Conservation (phyloP, 2,113 vertebrate genomes). For the Ariopsis seemanni region DNA sequence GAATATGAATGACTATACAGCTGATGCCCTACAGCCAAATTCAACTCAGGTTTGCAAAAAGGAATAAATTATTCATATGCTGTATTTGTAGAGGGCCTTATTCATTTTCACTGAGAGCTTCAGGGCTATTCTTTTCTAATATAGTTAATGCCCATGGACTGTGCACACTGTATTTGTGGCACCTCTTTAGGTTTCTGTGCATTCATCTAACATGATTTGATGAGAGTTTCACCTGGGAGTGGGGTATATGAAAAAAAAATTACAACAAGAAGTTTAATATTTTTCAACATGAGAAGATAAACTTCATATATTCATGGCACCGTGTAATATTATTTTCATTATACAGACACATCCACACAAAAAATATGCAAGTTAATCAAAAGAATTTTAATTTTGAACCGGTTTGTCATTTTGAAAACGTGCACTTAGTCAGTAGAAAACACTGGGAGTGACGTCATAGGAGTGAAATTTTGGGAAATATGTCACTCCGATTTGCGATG, state of each 20-base stretch:
- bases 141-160: slow-evolving; percentile 39
- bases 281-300: no score
- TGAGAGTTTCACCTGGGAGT: slow-evolving; percentile 4
- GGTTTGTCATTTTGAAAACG: no score
- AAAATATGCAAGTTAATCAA: no score
- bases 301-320: no score
- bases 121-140: slow-evolving; percentile 41
- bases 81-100: slow-evolving; percentile 38
- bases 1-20: slow-evolving; percentile 64
- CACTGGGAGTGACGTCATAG: no score
- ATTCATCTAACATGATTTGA: slow-evolving; percentile 19
- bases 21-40: slow-evolving; percentile 33
- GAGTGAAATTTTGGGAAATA: no score
- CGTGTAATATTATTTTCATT: no score
- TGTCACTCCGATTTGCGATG: no score
- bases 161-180: slow-evolving; percentile 6
- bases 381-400: no score
- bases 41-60: slow-evolving; percentile 41
- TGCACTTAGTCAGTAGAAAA: no score
- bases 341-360: no score
- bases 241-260: neutral
- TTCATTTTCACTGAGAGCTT: slow-evolving; percentile 46
- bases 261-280: neutral
- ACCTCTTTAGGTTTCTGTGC: slow-evolving; percentile 26
- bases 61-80: slow-evolving; percentile 50